These are phyloP conservation scores for Rhodophaea formosa DNA, from an alignment of 2,888 invertebrate species.

Conservation along the genomic window DNA sequence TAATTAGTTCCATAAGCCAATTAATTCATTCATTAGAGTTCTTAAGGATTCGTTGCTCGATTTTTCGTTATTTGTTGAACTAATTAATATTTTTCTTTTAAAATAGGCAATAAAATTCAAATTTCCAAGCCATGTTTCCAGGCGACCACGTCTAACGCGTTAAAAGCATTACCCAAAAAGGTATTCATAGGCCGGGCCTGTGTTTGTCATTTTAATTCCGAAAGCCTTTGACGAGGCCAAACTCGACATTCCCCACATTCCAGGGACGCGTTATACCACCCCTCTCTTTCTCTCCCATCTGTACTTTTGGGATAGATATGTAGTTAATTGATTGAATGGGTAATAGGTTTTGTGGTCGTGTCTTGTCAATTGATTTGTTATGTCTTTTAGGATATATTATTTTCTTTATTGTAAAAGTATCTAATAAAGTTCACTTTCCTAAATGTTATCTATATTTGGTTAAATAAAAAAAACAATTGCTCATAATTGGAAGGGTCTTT, in stretches of 20 bases:
- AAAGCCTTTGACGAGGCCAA: constrained; percentile 65
- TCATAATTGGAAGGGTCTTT: no score
- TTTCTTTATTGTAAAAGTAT: not conserved
- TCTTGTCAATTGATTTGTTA: not conserved
- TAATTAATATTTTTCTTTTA: not conserved
- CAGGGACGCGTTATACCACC: constrained; percentile 55
- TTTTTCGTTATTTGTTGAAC: not conserved
- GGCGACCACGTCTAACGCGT: constrained; percentile 13
- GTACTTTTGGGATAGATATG: constrained; percentile 45
- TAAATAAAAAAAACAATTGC: no score
- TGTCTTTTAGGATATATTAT: not conserved
- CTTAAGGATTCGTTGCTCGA: not conserved
- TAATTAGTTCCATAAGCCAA: no score
- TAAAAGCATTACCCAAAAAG: constrained; percentile 21
- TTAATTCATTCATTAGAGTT: no score
- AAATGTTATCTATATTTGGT: no score
- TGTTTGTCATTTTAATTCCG: constrained; percentile 75
- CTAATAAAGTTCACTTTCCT: no score
- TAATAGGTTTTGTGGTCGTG: not conserved
- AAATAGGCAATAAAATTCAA: not conserved
- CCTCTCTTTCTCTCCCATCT: constrained; percentile 50
- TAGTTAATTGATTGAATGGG: constrained; percentile 22
- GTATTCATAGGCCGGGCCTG: constrained; percentile 42
- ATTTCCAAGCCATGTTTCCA: constrained; percentile 6
- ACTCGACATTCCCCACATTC: constrained; percentile 70